Evolutionary conservation across 2,797 vertebrate species (phyloP), one percentile per base, ranked within the genome.

Genomic region (Tokudaia muenninki): DNA sequence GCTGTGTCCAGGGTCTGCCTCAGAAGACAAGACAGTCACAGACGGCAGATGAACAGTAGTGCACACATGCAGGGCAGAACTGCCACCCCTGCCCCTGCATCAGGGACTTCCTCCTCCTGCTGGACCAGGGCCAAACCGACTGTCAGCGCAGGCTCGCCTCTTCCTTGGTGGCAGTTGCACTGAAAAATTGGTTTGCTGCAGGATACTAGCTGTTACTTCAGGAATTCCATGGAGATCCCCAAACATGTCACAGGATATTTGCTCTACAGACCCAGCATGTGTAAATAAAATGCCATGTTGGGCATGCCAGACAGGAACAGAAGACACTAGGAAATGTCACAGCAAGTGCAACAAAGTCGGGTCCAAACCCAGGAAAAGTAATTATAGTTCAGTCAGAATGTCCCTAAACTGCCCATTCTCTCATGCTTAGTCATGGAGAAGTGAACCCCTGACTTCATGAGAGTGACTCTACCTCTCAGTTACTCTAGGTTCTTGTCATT

Each of bases 181-280:
- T 72, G 12, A 97, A 94, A 92, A 89, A 98, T 82, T 78, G 94
- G 82, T 94, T 98, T 72, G 55, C 26, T 26, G 22, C 17, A 41
- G 65, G 70, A 78, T 57, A 72, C 94, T 61, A 96, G 83, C 93
- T 91, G 0, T 57, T 0, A 59, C 91, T 97, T 94, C 63, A 94
- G 13, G 6, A 6, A 72, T 94, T 94, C 86, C 97, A 90, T 65
- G 91, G 79, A 92, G 96, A 80, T 96, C 90, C 94, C 94, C 94
- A 97, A 97, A 91, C 72, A 70, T 57, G 91, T 83, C 65, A 55
- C 77, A 63, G 59, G 12, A 29, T 93, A 97, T 67, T 97, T 96
- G 55, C 93, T 98, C n/a, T 16, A 3, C 92, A 95, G 93, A 88
- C 93, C 95, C 50, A 87, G 31, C 83, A 70, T 65, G 29, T 74